Percentiles rank a stretch among this genome's conserved stretches.
Evolutionary conservation across 1,140 invertebrate genomes (phyloP).

Genomic region (Papilio glaucus): DNA sequence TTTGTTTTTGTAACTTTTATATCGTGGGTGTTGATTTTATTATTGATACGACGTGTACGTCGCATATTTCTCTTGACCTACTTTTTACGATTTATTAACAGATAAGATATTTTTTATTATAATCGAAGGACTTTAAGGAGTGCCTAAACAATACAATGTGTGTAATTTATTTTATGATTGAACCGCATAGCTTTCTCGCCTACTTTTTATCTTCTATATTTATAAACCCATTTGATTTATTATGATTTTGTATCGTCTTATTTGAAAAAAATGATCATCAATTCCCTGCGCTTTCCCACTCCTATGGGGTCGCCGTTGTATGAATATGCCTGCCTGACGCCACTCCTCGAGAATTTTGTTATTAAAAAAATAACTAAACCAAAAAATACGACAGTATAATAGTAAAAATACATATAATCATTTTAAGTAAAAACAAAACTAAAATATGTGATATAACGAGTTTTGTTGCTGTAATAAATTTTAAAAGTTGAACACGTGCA

Average conservation of each 20-base stretch:
- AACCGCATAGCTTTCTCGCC: neutral
- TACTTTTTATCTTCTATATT: neutral
- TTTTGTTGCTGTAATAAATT: neutral
- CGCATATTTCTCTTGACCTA: constrained; percentile 1
- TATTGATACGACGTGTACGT: neutral
- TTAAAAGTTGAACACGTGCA: constrained; percentile 18
- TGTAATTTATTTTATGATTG: constrained; percentile 4
- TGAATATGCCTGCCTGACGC: too few relatives aligned
- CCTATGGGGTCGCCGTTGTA: too few relatives aligned
- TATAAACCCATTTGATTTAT: too few relatives aligned
- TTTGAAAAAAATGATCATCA: too few relatives aligned
- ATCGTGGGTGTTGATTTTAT: constrained; percentile 20
- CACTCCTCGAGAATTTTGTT: too few relatives aligned
- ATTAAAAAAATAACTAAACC: too few relatives aligned
- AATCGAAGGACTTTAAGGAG: constrained; percentile 3
- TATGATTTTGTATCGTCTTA: too few relatives aligned
- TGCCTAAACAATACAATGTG: neutral
- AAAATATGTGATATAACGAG: too few relatives aligned
- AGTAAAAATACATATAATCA: too few relatives aligned
- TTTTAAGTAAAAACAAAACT: too few relatives aligned
- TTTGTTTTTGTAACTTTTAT: neutral
- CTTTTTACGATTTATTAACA: constrained; percentile 13
- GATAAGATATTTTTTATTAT: constrained; percentile 20
- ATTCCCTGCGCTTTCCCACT: too few relatives aligned
- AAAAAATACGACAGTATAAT: too few relatives aligned